phyloP scores from a whole-genome alignment of 2,113 vertebrate genomes.

The Lepus americanus region DNA sequence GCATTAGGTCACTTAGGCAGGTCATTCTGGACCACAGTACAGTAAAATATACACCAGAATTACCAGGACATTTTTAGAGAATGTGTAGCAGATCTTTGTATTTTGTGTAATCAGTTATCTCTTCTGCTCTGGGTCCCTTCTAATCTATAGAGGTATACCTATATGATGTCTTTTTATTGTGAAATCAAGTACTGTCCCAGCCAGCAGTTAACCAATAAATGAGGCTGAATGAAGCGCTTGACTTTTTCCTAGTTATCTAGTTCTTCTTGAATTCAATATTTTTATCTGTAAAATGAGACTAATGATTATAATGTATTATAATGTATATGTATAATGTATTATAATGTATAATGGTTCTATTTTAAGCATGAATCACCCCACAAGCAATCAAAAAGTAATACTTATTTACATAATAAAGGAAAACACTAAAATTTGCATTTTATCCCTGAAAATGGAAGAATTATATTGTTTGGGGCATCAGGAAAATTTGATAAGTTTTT shows the following conservation, averaged over 20 bases:
- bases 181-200: constrained; percentile 5
- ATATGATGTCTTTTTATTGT: not conserved
- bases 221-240: not conserved
- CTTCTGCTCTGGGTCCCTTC: not conserved
- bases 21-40: not conserved
- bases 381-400: not conserved
- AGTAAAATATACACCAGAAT: not conserved
- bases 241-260: not conserved
- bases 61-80: not conserved
- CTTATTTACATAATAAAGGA: constrained; percentile 14
- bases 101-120: not conserved
- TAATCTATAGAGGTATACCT: not conserved
- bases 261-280: not conserved
- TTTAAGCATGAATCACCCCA: not conserved
- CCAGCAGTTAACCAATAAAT: constrained; percentile 1
- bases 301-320: not conserved
- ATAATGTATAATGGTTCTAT: not conserved
- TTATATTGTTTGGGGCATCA: constrained; percentile 15
- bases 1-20: not conserved
- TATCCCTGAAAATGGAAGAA: not conserved
- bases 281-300: not conserved
- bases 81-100: not conserved
- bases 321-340: not conserved
- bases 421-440: constrained; percentile 19
- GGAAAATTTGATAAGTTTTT: not conserved